phyloP scores from a whole-genome alignment of 2,888 invertebrate species.

The Nudaria mundana region DNA sequence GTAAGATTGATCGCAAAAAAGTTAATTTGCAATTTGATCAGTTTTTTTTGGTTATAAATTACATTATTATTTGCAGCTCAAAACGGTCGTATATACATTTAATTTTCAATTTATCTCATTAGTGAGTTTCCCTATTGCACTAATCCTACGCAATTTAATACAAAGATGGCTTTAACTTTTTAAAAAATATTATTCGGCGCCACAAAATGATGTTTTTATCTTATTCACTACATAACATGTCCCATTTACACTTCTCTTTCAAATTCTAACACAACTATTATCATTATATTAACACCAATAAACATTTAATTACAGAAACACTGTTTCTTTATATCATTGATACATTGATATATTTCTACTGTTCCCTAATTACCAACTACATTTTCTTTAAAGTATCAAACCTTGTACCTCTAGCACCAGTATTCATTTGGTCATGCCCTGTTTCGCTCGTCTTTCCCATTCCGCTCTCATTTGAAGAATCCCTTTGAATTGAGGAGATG shows the following conservation, averaged over 20 bases:
- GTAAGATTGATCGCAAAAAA: no score
- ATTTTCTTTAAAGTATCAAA: conserved; percentile 16
- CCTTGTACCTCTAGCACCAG: conserved; percentile 71
- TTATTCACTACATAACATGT: conserved; percentile 1
- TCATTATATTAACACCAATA: conserved; percentile 9
- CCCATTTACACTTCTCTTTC: not conserved
- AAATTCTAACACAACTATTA: conserved; percentile 1
- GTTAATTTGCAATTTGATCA: no score
- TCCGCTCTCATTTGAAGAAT: conserved; percentile 88
- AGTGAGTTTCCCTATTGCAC: not conserved
- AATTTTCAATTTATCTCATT: no score
- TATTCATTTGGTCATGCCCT: conserved; percentile 83
- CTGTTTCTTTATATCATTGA: conserved; percentile 2
- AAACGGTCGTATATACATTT: no score
- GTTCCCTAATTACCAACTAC: conserved; percentile 6
- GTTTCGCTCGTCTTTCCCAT: conserved; percentile 89
- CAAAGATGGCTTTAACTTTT: conserved; percentile 1
- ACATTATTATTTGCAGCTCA: no score
- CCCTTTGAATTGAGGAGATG: conserved; percentile 83
- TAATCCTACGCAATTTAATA: not conserved
- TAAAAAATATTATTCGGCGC: not conserved
- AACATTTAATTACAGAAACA: conserved; percentile 6
- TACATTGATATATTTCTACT: conserved; percentile 4
- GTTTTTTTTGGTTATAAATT: no score
- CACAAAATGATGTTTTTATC: not conserved